These are phyloP conservation scores for Eristalis tenax DNA, from an alignment of 2,888 invertebrate species.

Conservation along the genomic window DNA sequence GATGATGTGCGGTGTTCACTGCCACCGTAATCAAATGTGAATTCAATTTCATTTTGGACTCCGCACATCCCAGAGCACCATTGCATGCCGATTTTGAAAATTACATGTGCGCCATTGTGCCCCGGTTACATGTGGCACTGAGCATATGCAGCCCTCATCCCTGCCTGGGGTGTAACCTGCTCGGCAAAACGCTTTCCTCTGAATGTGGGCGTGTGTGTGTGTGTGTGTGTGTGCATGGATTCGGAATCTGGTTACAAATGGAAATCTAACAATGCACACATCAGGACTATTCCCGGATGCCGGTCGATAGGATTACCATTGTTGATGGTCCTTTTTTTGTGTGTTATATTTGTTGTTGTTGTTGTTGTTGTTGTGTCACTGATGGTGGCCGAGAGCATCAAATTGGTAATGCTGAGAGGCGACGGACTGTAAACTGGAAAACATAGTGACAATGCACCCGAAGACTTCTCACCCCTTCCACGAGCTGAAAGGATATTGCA, in stretches of 20 bases:
- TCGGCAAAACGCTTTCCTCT: not conserved
- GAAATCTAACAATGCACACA: constrained; percentile 50
- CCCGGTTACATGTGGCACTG: constrained; percentile 39
- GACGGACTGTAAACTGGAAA: not conserved
- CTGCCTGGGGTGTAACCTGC: not conserved
- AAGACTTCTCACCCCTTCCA: constrained; percentile 3
- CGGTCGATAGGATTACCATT: not conserved
- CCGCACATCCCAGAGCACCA: constrained; percentile 56
- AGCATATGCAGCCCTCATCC: constrained; percentile 10
- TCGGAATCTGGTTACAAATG: constrained; percentile 57
- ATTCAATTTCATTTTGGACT: constrained; percentile 65
- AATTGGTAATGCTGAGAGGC: not conserved
- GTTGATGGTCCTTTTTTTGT: not conserved
- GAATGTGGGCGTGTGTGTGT: not conserved
- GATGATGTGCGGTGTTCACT: constrained; percentile 54
- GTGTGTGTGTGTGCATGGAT: not conserved
- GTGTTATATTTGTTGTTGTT: not conserved
- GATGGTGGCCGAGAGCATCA: not conserved
- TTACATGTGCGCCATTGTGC: constrained; percentile 71
- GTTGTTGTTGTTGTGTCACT: not conserved
- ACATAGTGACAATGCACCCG: constrained; percentile 25
- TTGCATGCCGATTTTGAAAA: constrained; percentile 71
- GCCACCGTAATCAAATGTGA: constrained; percentile 63
- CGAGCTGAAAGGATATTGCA: constrained; percentile 51
- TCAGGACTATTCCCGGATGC: not conserved